A percentile compares a stretch with the other conserved stretches of the same genome.
phyloP scores from a whole-genome alignment of 2,888 invertebrate genomes.

The Philaethria dido region DNA sequence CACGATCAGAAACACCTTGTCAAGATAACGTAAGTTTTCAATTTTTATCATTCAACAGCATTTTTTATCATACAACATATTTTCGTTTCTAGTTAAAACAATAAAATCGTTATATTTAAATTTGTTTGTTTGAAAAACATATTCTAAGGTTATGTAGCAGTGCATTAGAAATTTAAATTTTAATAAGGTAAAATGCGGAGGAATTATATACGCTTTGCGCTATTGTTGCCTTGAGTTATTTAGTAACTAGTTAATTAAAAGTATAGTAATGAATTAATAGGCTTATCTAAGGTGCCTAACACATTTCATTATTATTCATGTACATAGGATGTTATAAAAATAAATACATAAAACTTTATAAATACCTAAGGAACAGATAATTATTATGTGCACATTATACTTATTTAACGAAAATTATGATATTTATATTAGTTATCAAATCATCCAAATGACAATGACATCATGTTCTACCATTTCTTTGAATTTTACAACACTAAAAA shows the following conservation, averaged over 20 bases:
- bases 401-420: neutral
- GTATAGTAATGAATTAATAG: neutral
- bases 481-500: neutral
- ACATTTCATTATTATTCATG: neutral
- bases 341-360: neutral
- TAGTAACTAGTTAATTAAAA: slow-evolving; percentile 7
- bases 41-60: too few relatives aligned
- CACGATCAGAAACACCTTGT: slow-evolving; percentile 77
- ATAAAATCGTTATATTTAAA: neutral
- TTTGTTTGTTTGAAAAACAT: slow-evolving; percentile 3
- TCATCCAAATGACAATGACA: neutral
- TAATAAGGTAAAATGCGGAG: neutral
- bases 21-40: slow-evolving; percentile 72
- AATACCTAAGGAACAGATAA: neutral
- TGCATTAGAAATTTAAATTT: neutral
- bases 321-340: neutral
- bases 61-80: neutral
- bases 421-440: neutral
- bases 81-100: neutral
- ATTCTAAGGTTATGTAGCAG: neutral
- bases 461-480: neutral
- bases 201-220: neutral
- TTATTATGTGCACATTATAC: neutral
- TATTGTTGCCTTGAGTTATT: neutral
- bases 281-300: neutral